A percentile compares a stretch with the other conserved stretches of the same genome.
Conservation (phyloP, 2,888 invertebrate species). For the Chloromyia formosa region DNA sequence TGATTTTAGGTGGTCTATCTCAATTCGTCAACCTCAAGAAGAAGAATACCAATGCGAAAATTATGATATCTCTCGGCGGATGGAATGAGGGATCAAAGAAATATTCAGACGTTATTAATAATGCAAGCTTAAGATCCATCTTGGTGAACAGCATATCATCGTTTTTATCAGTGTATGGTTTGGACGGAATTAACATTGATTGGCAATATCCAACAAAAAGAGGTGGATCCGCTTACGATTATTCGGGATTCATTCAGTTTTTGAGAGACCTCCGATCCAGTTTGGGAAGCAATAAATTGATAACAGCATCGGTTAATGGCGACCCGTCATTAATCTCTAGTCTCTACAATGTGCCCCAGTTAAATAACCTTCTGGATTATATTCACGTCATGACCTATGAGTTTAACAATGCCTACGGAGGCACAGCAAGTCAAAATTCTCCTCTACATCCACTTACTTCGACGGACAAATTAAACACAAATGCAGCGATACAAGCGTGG, state of each 20-base stretch:
- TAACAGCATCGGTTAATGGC: slow-evolving; percentile 67
- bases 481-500: slow-evolving; percentile 60
- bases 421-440: slow-evolving; percentile 65
- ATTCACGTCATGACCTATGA: slow-evolving; percentile 70
- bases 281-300: slow-evolving; percentile 60
- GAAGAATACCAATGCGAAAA: slow-evolving; percentile 63
- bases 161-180: slow-evolving; percentile 65
- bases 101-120: slow-evolving; percentile 62
- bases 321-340: slow-evolving; percentile 60
- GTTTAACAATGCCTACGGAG: slow-evolving; percentile 67
- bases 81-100: slow-evolving; percentile 68
- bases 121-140: slow-evolving; percentile 56
- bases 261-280: slow-evolving; percentile 60
- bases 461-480: background rate
- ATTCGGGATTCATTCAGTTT: slow-evolving; percentile 55
- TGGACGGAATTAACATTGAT: slow-evolving; percentile 73
- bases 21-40: slow-evolving; percentile 63
- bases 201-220: slow-evolving; percentile 71
- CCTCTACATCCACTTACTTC: slow-evolving; percentile 60
- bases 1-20: slow-evolving; percentile 58
- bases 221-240: slow-evolving; percentile 60
- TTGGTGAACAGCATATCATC: slow-evolving; percentile 66
- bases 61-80: slow-evolving; percentile 67
- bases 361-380: slow-evolving; percentile 65
- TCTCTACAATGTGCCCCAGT: slow-evolving; percentile 66